These are phyloP conservation scores for Aphrocallistes beatrix DNA, from an alignment of 37 sponge, comb jelly and placozoan genomes.

Conservation along the genomic window DNA sequence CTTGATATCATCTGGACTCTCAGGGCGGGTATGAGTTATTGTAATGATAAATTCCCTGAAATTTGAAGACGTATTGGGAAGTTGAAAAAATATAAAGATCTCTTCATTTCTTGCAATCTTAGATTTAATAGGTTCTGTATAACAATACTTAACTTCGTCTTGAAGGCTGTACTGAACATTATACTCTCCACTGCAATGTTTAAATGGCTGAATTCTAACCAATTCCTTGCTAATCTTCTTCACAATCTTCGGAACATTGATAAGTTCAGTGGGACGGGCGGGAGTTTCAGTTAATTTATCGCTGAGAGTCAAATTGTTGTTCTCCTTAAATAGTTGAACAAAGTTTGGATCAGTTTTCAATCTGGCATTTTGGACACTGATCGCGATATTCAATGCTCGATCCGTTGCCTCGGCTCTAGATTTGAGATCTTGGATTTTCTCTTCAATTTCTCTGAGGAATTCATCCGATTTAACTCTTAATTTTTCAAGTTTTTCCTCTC, in stretches of 20 bases:
- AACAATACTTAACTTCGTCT: too few relatives aligned
- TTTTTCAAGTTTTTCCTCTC: not conserved
- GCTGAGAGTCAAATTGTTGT: not conserved
- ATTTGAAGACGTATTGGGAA: too few relatives aligned
- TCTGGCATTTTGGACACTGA: not conserved
- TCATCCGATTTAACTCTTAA: not conserved
- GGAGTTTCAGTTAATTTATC: not conserved
- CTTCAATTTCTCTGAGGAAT: not conserved
- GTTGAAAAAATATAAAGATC: too few relatives aligned
- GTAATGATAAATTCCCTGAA: too few relatives aligned
- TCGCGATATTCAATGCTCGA: not conserved
- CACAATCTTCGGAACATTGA: not conserved
- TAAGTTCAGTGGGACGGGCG: not conserved
- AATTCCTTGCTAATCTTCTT: not conserved
- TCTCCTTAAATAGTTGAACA: not conserved
- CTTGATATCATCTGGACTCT: too few relatives aligned
- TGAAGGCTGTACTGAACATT: too few relatives aligned
- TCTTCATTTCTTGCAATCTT: too few relatives aligned
- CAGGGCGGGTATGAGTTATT: too few relatives aligned
- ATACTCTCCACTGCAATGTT: too few relatives aligned
- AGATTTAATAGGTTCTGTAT: too few relatives aligned
- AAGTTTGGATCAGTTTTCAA: not conserved
- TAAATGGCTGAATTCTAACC: not conserved
- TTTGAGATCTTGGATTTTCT: not conserved
- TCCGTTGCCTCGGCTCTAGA: not conserved